Conservation (phyloP, 2,113 vertebrate genomes). For the rat (Rattus norvegicus) region GRCr8 NC_086022.1:150166501-150167000, state of each 20-base stretch:
- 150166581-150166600: slow-evolving; percentile 17
- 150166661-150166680: background rate
- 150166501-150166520: background rate
- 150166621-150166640: background rate
- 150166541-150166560: background rate
- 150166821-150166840: background rate
- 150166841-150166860: slow-evolving; percentile 13
- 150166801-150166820: background rate
- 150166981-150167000: background rate
- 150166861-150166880: background rate
- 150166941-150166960: background rate
- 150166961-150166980: background rate
- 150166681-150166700: background rate
- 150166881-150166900: background rate
- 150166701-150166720: background rate
- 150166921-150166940: background rate
- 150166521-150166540: background rate
- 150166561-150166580: background rate
- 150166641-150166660: background rate
- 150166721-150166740: background rate
- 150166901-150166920: background rate
- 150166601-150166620: background rate
- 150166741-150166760: background rate
- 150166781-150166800: background rate
- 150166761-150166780: background rate